Percentiles rank a stretch among this genome's conserved stretches.
Conservation (phyloP, 2,797 vertebrate species). For the Artibeus jamaicensis region DNA sequence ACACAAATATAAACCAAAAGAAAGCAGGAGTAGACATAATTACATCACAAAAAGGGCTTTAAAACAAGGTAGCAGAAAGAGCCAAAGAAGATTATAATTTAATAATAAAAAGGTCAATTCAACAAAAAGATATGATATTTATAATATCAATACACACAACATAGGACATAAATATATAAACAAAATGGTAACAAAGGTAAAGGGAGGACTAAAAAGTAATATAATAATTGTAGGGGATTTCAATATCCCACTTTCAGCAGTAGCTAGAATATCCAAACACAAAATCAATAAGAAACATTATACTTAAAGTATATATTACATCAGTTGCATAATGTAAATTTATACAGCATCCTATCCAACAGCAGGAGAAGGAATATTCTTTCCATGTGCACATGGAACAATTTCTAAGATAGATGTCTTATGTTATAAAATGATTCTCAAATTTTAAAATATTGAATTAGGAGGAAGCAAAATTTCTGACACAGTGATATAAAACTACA, state of each 20-base stretch:
- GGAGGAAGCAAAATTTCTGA: not conserved
- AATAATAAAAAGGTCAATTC: too few relatives aligned
- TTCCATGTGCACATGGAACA: not conserved
- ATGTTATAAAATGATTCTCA: not conserved
- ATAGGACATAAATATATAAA: not conserved
- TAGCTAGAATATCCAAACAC: not conserved
- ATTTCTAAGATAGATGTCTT: not conserved
- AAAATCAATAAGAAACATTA: not conserved
- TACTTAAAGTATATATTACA: not conserved
- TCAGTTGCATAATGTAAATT: not conserved
- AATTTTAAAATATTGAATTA: not conserved
- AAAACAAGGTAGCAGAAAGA: too few relatives aligned
- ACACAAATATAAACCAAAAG: not conserved
- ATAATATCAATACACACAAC: too few relatives aligned
- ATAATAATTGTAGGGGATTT: not conserved
- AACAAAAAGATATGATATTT: too few relatives aligned
- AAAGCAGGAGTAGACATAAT: not conserved
- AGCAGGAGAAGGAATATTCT: not conserved
- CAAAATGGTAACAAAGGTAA: not conserved
- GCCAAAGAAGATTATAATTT: too few relatives aligned
- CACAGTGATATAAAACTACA: not conserved
- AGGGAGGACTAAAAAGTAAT: not conserved
- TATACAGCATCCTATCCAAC: not conserved
- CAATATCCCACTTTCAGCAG: not conserved
- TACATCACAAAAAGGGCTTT: not conserved